Base-by-base conservation (phyloP, 2,888 invertebrate genomes). In the Aphrophora alni region DNA sequence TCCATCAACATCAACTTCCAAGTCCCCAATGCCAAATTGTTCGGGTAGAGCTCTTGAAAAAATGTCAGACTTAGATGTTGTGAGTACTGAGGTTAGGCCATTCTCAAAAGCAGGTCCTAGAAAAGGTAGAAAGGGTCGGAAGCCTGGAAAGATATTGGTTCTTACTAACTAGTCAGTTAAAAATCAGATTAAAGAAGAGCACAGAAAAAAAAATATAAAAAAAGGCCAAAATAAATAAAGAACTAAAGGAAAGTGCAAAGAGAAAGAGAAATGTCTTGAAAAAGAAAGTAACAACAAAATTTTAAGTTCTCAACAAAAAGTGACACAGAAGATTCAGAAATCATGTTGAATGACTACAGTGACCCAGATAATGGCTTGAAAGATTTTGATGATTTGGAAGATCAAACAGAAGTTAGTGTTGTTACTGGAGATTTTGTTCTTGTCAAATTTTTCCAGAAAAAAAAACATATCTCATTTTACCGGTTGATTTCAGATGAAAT, bases 111-210 rank as follows among this genome's bases (percentile, higher is more conserved):
- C n/a, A n/a, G n/a, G n/a, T n/a, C n/a, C n/a, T n/a, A n/a, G n/a
- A n/a, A n/a, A n/a, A n/a, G n/a, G n/a, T n/a, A 80, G 71, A 73
- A 69, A 28, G 21, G 71, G 77, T 70, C 25, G 74, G 44, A 75
- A 80, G 17, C 38, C n/a, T 38, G 79, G 79, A 7, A 81, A 73
- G 81, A 81, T 51, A 17, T 38, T n/a, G 14, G 75, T 80, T 73
- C 73, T 71, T 25, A 81, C 81, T 14, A 73, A 72, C 73, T 81
- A 74, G 10, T 75, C 81, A 21, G 81, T 81, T 14, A 81, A 80
- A 72, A 59, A 27, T 26, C 28, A 81, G 28, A 81, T 81, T 51
- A 73, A 80, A 70, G 77, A 12, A 74, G 24, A 79, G 71, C 14
- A 73, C 17, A 78, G 10, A 8, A 59, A 27, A n/a, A n/a, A n/a